Conservation (phyloP, 2,113 vertebrate species). For the Marmota flaviventris region DNA sequence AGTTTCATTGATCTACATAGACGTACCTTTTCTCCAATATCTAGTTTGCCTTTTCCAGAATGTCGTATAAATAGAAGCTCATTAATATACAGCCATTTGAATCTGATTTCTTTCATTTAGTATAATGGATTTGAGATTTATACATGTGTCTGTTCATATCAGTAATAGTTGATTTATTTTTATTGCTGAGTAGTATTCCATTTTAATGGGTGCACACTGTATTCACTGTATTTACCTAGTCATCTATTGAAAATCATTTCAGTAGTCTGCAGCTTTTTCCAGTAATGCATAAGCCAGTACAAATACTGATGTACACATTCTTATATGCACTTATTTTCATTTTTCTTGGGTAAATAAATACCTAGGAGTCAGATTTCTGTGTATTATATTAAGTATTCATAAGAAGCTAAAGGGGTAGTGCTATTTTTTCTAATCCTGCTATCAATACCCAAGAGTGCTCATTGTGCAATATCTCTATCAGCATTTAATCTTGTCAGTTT, state of each 20-base stretch:
- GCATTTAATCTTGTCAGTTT: background rate
- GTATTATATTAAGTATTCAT: too few species aligned
- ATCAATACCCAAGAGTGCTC: background rate
- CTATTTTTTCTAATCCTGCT: background rate
- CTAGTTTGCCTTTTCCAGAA: background rate
- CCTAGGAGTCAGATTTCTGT: background rate
- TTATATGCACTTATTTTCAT: background rate
- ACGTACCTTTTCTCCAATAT: background rate
- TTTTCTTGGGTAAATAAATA: background rate
- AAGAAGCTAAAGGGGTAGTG: background rate
- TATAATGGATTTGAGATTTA: too few species aligned
- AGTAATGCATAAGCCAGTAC: too few species aligned
- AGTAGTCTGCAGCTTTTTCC: too few species aligned
- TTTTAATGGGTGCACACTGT: too few species aligned
- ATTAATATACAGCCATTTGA: background rate
- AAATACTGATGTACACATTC: background rate
- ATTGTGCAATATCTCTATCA: background rate
- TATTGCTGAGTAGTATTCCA: too few species aligned
- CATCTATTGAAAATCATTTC: too few species aligned
- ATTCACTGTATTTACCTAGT: too few species aligned
- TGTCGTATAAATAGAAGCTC: background rate
- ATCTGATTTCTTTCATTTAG: background rate
- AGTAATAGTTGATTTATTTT: too few species aligned
- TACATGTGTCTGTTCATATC: too few species aligned
- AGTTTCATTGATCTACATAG: background rate